A percentile compares a stretch with the other conserved stretches of the same genome.
phyloP scores from a whole-genome alignment of 1,140 invertebrate genomes.

The Apis cerana region DNA sequence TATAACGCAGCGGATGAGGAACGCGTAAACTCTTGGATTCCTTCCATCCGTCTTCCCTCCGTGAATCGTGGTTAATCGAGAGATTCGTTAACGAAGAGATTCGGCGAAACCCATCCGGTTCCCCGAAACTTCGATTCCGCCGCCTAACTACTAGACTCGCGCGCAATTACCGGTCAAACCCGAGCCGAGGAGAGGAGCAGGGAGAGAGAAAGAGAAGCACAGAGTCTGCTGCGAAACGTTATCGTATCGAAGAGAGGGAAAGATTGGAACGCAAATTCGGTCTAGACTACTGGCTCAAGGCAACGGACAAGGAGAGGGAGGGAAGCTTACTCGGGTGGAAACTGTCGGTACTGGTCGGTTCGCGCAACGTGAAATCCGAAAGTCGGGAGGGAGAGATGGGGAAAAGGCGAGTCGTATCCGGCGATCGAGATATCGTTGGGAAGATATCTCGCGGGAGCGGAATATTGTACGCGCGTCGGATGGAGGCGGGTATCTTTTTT shows the following conservation, averaged over 20 bases:
- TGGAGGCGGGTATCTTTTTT: slow-evolving; percentile 40
- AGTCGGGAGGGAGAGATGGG: neutral
- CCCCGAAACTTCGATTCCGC: slow-evolving; percentile 24
- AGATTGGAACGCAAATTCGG: neutral
- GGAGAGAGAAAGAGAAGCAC: neutral
- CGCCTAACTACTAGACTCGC: slow-evolving; percentile 1
- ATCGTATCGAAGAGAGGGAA: too few relatives aligned
- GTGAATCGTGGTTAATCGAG: slow-evolving; percentile 37
- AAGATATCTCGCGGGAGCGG: slow-evolving; percentile 30
- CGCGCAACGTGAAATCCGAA: neutral
- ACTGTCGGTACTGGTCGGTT: neutral
- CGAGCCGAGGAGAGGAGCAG: too few relatives aligned
- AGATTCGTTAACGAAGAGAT: slow-evolving; percentile 54
- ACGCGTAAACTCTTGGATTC: neutral
- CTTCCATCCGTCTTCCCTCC: too few relatives aligned
- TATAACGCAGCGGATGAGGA: too few relatives aligned
- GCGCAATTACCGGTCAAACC: slow-evolving; percentile 30
- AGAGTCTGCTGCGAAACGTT: neutral
- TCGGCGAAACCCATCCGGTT: slow-evolving; percentile 48
- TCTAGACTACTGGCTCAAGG: neutral
- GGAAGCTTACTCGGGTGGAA: too few relatives aligned
- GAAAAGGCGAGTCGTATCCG: neutral
- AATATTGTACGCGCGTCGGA: slow-evolving; percentile 32
- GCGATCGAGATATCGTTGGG: slow-evolving; percentile 28
- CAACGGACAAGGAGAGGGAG: neutral